Evolutionary conservation across 2,113 vertebrate genomes (phyloP).

Genomic region (Oophaga pumilio): DNA sequence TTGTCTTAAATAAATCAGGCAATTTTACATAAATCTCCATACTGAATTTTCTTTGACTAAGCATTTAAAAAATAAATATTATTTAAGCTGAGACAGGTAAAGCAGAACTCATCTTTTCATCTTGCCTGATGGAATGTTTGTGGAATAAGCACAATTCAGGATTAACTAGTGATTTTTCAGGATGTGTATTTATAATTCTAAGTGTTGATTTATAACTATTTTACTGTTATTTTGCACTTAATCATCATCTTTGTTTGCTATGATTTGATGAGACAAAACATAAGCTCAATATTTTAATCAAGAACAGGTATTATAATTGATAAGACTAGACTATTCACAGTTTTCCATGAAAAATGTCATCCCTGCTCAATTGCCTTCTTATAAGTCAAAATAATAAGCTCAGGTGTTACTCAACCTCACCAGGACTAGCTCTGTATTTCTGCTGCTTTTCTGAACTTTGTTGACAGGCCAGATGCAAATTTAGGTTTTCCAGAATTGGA

Average conservation of each 20-base stretch:
- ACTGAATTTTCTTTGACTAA: constrained; percentile 10
- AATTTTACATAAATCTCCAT: constrained; percentile 49
- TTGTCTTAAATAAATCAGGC: constrained; percentile 13
- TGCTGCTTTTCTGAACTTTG: no score
- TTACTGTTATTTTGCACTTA: background rate
- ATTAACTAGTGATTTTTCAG: background rate
- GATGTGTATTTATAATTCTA: constrained; percentile 4
- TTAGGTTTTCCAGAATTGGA: no score
- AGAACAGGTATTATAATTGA: background rate
- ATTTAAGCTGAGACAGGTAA: constrained; percentile 12
- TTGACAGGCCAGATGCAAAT: no score
- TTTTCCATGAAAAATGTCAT: no score
- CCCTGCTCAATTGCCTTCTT: no score
- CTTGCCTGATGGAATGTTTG: constrained; percentile 4
- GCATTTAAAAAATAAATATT: constrained; percentile 27
- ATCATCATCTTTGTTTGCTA: background rate
- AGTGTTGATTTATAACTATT: background rate
- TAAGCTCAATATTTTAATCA: background rate
- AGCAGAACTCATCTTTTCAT: background rate
- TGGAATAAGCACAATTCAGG: background rate
- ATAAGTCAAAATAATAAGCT: no score
- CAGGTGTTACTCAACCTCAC: no score
- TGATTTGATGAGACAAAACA: background rate
- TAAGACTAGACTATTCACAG: background rate
- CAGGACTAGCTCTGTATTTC: no score